Evolutionary conservation across 2,797 vertebrate species (phyloP).

Genomic region (Malacoctenus gilli): DNA sequence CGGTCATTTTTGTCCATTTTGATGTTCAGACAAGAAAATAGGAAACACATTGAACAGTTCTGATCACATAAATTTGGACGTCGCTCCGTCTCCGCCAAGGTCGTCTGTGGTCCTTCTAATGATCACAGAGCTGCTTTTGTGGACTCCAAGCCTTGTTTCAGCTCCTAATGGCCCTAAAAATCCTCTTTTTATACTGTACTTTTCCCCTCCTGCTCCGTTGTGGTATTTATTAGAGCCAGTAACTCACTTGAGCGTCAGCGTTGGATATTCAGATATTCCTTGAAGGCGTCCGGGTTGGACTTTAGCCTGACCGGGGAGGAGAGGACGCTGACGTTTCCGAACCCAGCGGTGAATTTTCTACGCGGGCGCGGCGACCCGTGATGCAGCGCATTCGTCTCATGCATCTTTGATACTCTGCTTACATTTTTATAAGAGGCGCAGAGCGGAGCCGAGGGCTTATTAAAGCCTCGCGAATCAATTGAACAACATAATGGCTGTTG

Average conservation of each 20-base stretch:
- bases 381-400: slow-evolving; percentile 71
- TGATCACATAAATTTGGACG: slow-evolving; percentile 65
- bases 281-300: slow-evolving; percentile 56
- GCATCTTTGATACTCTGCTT: slow-evolving; percentile 74
- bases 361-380: slow-evolving; percentile 54
- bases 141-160: slow-evolving; percentile 49
- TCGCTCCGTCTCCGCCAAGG: slow-evolving; percentile 55
- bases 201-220: background rate
- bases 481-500: slow-evolving; percentile 69
- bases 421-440: slow-evolving; percentile 72
- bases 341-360: slow-evolving; percentile 68
- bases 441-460: slow-evolving; percentile 72
- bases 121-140: slow-evolving; percentile 50
- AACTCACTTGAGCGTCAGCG: slow-evolving; percentile 39
- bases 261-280: slow-evolving; percentile 52
- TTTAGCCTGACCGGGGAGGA: slow-evolving; percentile 61
- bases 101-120: slow-evolving; percentile 70
- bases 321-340: slow-evolving; percentile 61
- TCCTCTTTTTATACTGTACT: too few relatives aligned
- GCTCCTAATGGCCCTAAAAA: slow-evolving; percentile 19
- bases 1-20: slow-evolving; percentile 79
- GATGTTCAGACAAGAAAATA: slow-evolving; percentile 79
- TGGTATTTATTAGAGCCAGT: slow-evolving; percentile 26
- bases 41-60: slow-evolving; percentile 76
- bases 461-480: slow-evolving; percentile 73